Percentiles rank a stretch among this genome's conserved stretches.
Evolutionary conservation across 2,113 vertebrate species (phyloP).

Genomic region (Coptodon rendalli): DNA sequence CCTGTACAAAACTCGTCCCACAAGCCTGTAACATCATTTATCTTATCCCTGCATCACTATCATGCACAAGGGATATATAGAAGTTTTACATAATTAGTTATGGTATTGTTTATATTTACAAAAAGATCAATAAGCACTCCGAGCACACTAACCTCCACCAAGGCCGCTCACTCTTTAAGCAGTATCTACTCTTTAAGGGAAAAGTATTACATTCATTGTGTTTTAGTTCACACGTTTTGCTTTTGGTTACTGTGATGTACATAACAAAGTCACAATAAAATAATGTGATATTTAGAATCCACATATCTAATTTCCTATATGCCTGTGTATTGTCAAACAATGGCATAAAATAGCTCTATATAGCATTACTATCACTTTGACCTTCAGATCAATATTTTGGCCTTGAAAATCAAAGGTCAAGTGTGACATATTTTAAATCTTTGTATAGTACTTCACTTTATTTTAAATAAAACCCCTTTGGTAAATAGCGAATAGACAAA

Average conservation of each 20-base stretch:
- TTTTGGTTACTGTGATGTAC: not conserved
- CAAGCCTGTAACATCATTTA: not conserved
- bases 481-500: too few relatives aligned
- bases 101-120: not conserved
- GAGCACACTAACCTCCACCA: fast-evolving
- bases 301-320: not conserved
- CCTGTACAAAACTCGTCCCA: not conserved
- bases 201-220: not conserved
- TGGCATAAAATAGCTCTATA: not conserved
- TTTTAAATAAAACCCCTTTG: not conserved
- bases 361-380: not conserved
- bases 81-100: not conserved
- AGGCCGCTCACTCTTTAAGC: not conserved
- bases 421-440: not conserved
- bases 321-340: not conserved
- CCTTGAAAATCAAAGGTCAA: not conserved
- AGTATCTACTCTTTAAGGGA: not conserved
- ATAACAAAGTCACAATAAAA: not conserved
- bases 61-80: not conserved
- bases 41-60: not conserved
- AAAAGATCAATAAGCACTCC: not conserved
- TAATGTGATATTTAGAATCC: not conserved
- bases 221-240: not conserved
- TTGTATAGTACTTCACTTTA: not conserved
- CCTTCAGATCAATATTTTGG: not conserved